Percentiles rank a stretch among this genome's conserved stretches.
These are phyloP conservation scores for Heliconius erato DNA, from an alignment of 2,888 invertebrate species.

Conservation along the genomic window DNA sequence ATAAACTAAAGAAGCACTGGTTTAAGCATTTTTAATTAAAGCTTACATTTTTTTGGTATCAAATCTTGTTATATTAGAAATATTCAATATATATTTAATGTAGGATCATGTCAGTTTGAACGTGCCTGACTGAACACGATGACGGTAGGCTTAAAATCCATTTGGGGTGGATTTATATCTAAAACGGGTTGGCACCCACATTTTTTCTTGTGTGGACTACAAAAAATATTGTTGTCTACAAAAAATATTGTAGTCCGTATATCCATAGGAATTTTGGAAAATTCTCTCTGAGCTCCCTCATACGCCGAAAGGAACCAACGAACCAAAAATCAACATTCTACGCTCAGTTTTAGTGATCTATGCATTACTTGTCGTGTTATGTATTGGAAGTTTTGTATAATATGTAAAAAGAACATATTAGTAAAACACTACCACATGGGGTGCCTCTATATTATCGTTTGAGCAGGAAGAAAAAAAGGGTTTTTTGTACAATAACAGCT, in stretches of 20 bases:
- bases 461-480: too few relatives aligned
- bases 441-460: too few relatives aligned
- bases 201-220: not conserved
- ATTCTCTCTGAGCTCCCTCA: not conserved
- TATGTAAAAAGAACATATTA: not conserved
- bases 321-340: too few relatives aligned
- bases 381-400: not conserved
- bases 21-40: not conserved
- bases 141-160: not conserved
- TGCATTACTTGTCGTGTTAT: too few relatives aligned
- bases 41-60: not conserved
- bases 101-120: not conserved
- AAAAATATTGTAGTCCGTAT: not conserved
- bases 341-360: too few relatives aligned
- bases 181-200: not conserved
- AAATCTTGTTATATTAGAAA: not conserved
- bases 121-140: not conserved
- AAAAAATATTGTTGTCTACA: not conserved
- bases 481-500: too few relatives aligned
- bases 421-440: too few relatives aligned
- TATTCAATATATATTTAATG: not conserved
- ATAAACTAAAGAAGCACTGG: not conserved
- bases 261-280: not conserved
- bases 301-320: too few relatives aligned
- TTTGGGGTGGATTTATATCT: not conserved